Conservation (phyloP, 2,113 vertebrate genomes). For the Paramormyrops kingsleyae region DNA sequence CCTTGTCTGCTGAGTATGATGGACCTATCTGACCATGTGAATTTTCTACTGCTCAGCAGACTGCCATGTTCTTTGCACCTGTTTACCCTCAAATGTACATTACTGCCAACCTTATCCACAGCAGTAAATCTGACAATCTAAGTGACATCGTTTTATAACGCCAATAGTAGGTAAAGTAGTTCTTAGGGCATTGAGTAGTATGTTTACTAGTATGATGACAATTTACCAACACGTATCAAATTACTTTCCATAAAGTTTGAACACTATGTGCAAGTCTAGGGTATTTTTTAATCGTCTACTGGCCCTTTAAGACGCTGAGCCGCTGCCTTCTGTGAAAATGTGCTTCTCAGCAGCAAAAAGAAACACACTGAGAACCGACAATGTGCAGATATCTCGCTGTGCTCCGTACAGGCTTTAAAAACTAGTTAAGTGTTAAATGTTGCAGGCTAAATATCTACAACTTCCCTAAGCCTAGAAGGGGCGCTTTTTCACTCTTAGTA, state of each 20-base stretch:
- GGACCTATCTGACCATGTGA: neutral
- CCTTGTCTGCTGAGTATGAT: neutral
- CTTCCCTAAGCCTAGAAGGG: neutral
- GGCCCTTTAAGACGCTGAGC: slow-evolving; percentile 56
- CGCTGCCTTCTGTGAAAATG: neutral
- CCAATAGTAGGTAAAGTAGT: neutral
- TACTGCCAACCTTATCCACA: neutral
- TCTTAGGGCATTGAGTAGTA: neutral
- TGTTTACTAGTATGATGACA: neutral
- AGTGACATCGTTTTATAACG: neutral
- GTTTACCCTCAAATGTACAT: neutral
- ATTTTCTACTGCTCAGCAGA: neutral
- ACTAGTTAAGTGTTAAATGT: neutral
- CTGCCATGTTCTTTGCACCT: neutral
- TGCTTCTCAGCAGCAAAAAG: neutral
- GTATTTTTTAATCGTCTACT: slow-evolving; percentile 18
- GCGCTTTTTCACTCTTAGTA: neutral
- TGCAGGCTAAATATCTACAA: neutral
- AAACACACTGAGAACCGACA: neutral
- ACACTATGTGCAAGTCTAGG: neutral
- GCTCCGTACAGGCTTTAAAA: neutral
- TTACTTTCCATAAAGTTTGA: neutral
- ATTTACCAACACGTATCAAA: neutral
- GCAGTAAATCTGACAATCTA: neutral
- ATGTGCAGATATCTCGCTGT: neutral